Percentiles rank a stretch among this genome's conserved stretches.
Evolutionary conservation across 2,888 invertebrate species (phyloP).

Genomic region (Watsonalla cultraria): DNA sequence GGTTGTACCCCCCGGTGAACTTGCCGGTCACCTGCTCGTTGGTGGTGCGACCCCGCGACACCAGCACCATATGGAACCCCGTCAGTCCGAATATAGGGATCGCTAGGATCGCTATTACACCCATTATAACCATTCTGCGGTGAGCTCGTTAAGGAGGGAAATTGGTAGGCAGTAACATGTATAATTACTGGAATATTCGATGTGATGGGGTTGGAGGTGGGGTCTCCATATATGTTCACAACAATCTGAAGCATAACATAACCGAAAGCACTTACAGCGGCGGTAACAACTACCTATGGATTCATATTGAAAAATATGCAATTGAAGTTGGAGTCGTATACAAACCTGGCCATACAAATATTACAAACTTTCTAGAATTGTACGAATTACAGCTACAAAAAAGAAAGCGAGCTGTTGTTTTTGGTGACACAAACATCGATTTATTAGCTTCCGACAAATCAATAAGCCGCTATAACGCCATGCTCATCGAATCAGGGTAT

Average conservation of each 20-base stretch:
- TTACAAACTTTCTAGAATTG: background rate
- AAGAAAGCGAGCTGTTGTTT: background rate
- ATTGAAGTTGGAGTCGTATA: slow-evolving; percentile 9
- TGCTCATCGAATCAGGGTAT: slow-evolving; percentile 5
- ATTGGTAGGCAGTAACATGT: background rate
- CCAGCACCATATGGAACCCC: slow-evolving; percentile 98
- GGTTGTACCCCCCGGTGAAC: slow-evolving; percentile 99
- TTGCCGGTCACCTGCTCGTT: slow-evolving; percentile 99
- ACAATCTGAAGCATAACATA: slow-evolving; percentile 15
- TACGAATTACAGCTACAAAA: background rate
- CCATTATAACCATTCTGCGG: slow-evolving; percentile 92
- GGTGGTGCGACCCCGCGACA: slow-evolving; percentile 97
- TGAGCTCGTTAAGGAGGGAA: slow-evolving; percentile 28
- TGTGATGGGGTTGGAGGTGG: slow-evolving; percentile 19
- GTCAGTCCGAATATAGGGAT: slow-evolving; percentile 99
- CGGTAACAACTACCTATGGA: slow-evolving; percentile 24
- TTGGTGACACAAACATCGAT: slow-evolving; percentile 14
- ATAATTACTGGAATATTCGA: slow-evolving; percentile 20
- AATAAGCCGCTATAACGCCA: background rate
- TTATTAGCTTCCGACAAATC: background rate
- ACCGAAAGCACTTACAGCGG: slow-evolving; percentile 12
- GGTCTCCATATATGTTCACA: slow-evolving; percentile 22
- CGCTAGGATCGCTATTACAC: slow-evolving; percentile 92
- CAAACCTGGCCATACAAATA: background rate
- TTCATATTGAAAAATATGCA: slow-evolving; percentile 11